Evolutionary conservation across 2,888 invertebrate species (phyloP).

Genomic region (Athripsodes cinereus): DNA sequence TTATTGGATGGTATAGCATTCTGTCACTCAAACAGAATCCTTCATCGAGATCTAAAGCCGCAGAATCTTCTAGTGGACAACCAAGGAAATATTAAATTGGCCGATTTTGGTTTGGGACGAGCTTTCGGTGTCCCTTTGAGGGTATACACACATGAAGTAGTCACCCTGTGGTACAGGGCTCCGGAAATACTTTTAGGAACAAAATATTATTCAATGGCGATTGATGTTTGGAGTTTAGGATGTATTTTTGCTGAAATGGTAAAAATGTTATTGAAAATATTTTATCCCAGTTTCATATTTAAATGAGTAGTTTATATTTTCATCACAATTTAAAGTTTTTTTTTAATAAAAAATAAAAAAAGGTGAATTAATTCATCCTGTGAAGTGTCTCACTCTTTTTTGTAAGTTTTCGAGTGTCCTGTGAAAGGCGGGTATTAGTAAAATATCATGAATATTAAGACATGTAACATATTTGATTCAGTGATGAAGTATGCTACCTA

Average conservation of each 20-base stretch:
- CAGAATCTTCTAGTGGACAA: slow-evolving; percentile 90
- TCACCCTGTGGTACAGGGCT: slow-evolving; percentile 96
- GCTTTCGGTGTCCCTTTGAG: slow-evolving; percentile 88
- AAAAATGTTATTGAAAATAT: too few species aligned
- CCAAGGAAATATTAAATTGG: slow-evolving; percentile 84
- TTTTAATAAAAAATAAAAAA: too few species aligned
- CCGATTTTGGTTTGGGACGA: slow-evolving; percentile 94
- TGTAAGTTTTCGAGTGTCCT: too few species aligned
- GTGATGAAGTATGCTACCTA: too few species aligned
- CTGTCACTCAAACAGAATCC: slow-evolving; percentile 82
- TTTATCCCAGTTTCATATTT: too few species aligned
- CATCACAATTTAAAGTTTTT: too few species aligned
- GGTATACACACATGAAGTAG: slow-evolving; percentile 92
- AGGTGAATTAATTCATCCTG: too few species aligned
- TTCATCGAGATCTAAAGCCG: slow-evolving; percentile 93
- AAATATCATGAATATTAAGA: too few species aligned
- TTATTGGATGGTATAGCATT: slow-evolving; percentile 81
- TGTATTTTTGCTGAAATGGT: slow-evolving; percentile 97
- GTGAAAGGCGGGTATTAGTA: too few species aligned
- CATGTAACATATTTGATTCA: too few species aligned
- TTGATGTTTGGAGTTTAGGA: slow-evolving; percentile 95
- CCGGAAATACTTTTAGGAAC: slow-evolving; percentile 92
- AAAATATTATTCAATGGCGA: slow-evolving; percentile 83
- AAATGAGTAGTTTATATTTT: too few species aligned
- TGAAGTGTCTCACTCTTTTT: too few species aligned